These are phyloP conservation scores for Sparus aurata DNA, from an alignment of 2,797 vertebrate species.

Conservation along the genomic window DNA sequence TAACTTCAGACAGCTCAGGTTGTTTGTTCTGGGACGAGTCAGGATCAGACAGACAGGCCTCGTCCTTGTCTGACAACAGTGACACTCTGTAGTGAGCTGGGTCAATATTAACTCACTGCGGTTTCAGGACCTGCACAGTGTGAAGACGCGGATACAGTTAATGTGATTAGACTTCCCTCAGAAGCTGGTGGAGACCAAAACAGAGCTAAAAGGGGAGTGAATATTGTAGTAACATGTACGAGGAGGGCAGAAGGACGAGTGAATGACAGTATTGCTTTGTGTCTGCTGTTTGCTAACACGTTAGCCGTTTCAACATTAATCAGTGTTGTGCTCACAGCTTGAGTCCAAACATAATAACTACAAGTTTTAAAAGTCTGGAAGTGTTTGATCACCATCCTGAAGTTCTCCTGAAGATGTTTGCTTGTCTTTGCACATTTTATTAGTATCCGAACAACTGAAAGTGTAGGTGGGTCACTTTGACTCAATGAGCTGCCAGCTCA, in stretches of 20 bases:
- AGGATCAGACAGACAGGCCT: conserved; percentile 67
- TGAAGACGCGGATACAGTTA: conserved; percentile 53
- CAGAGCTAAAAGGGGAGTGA: not conserved
- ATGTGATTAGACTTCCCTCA: not conserved
- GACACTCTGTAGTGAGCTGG: conserved; percentile 52
- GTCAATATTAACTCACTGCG: conserved; percentile 84
- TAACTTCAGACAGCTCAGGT: conserved; percentile 58
- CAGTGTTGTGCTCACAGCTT: not conserved
- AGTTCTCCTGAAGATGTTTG: not conserved
- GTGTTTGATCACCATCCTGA: not conserved
- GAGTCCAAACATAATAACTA: not conserved
- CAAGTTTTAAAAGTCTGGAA: not conserved
- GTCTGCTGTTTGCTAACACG: not conserved
- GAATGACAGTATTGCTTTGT: not conserved
- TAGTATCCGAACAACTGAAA: not conserved
- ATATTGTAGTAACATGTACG: not conserved
- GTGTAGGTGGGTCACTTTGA: not conserved
- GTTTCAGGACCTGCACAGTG: conserved; percentile 73
- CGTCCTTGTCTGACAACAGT: conserved; percentile 67
- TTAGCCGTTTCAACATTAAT: not conserved
- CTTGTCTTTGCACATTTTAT: not conserved
- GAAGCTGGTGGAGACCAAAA: not conserved
- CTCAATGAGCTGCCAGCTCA: not conserved
- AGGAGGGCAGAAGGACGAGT: not conserved
- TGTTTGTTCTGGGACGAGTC: conserved; percentile 79